Base-by-base conservation (phyloP, 92 coral and sea anemone species). In the Parazoanthus atlanticus region DNA sequence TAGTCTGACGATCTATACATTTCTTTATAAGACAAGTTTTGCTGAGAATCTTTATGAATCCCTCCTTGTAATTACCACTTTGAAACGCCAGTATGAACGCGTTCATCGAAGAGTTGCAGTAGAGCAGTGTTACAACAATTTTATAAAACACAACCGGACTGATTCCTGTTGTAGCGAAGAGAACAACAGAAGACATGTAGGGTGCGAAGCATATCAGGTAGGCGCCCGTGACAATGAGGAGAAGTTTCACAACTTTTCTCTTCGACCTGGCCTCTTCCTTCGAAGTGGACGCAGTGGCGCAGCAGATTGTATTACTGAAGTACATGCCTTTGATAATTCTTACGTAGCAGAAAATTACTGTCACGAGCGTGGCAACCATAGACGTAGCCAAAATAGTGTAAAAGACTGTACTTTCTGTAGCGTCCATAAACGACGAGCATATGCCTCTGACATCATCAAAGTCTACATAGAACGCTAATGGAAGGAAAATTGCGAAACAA, bases 101-200 rank as follows among this genome's bases (percentile, higher is more conserved):
- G 47, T 88, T 88, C 77, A 79, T 88, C 5, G 84, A 80, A 15
- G 89, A 86, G 74, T 86, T 86, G 52, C 84, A 58, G 23, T 86
- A 81, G 7, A 86, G 46, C 28, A 86, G 33, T 32, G 43, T 73
- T n/a, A 73, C 77, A 36, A 28, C 34, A 30, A 13, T n/a, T 73
- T 28, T 73, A 73, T 73, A 36, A 30, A 73, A 73, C 11, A 73
- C 77, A 2, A 30, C 17, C 8, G 38, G 34, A n/a, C 21, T 73
- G 17, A 73, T 7, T 17, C 38, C 36, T 31, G 34, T 73, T 36
- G 43, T 13, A 16, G 77, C 32, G 38, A 73, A 73, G 17, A 73
- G 38, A 31, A 73, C 17, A 73, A 73, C 19, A 28, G 77, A 31
- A 32, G 34, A 32, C 77, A 73, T 1, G 38, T 73, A 73, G 6